These are phyloP conservation scores for Lophotriccus pileatus DNA, from an alignment of 2,797 vertebrate species.

Conservation along the genomic window DNA sequence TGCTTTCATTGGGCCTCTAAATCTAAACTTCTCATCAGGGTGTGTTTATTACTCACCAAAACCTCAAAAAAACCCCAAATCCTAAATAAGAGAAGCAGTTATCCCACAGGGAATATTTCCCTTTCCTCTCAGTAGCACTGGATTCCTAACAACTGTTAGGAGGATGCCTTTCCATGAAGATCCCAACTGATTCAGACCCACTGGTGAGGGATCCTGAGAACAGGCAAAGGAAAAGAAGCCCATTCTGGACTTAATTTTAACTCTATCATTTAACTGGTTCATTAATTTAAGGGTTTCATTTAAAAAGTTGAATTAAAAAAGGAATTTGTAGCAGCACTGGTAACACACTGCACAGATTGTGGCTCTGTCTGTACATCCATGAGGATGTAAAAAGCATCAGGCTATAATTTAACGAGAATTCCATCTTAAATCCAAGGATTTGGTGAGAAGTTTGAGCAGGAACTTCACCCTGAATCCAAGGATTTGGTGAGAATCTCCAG, in stretches of 20 bases:
- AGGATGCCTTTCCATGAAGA: not conserved
- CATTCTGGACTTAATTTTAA: not conserved
- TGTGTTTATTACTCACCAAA: not conserved
- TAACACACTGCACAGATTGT: not conserved
- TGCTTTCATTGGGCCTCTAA: not conserved
- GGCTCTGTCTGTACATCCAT: fast-evolving
- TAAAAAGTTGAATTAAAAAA: not conserved
- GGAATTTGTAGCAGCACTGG: too few species aligned
- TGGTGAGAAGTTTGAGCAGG: not conserved
- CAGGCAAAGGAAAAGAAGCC: not conserved
- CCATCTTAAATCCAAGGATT: not conserved
- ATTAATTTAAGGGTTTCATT: not conserved
- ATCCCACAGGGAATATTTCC: not conserved
- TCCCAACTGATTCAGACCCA: not conserved
- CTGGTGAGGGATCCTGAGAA: not conserved
- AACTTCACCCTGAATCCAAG: not conserved
- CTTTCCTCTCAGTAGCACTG: not conserved
- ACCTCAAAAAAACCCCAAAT: fast-evolving
- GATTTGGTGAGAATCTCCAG: not conserved
- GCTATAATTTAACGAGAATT: not conserved
- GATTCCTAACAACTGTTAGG: not conserved
- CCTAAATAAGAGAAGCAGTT: not conserved
- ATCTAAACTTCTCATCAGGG: not conserved
- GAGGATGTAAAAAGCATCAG: not conserved
- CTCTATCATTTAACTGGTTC: not conserved